Conservation (phyloP, 2,888 invertebrate species). For the Spodoptera exigua region DNA sequence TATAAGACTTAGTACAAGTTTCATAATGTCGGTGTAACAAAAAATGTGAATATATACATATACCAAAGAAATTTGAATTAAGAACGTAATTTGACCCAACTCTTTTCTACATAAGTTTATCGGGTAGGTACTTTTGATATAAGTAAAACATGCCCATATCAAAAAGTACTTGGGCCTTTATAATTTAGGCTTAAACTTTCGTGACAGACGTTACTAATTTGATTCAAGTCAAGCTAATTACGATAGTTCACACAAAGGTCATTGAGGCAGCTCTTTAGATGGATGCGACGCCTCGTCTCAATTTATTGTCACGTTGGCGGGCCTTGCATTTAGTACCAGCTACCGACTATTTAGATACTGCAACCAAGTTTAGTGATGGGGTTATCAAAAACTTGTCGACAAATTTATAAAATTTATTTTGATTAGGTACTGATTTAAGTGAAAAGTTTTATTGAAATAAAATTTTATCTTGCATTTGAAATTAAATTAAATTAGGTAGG, state of each 20-base stretch:
- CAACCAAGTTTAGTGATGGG: slow-evolving; percentile 56
- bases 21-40: no score
- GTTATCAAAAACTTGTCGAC: slow-evolving; percentile 40
- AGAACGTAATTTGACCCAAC: no score
- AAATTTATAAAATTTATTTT: slow-evolving; percentile 8
- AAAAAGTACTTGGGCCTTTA: not conserved
- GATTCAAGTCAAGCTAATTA: slow-evolving; percentile 33
- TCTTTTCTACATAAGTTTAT: no score
- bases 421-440: not conserved
- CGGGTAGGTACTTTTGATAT: no score
- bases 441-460: no score
- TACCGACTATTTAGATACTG: slow-evolving; percentile 58
- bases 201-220: slow-evolving; percentile 18
- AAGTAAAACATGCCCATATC: no score
- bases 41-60: no score
- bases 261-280: slow-evolving; percentile 48
- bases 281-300: slow-evolving; percentile 61
- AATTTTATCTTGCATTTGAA: no score
- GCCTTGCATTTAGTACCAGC: slow-evolving; percentile 65
- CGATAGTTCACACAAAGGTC: slow-evolving; percentile 41
- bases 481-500: no score
- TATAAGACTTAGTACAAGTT: no score
- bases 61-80: no score
- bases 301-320: slow-evolving; percentile 76
- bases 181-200: not conserved